phyloP scores from a whole-genome alignment of 2,113 vertebrate genomes.

The Natator depressus region DNA sequence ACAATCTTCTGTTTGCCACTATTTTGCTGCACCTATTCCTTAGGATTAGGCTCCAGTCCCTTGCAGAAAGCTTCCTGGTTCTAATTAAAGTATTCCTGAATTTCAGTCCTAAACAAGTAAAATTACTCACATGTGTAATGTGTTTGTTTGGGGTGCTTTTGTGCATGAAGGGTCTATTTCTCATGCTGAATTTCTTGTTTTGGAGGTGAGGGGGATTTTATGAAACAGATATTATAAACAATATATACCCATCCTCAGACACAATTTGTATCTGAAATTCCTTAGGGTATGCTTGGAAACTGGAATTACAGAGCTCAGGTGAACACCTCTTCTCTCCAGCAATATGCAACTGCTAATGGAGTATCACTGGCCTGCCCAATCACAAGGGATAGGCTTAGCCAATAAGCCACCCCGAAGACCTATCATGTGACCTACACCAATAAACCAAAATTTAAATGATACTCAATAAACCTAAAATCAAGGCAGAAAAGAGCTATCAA shows the following conservation, averaged over 20 bases:
- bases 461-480: not conserved
- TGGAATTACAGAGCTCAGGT: not conserved
- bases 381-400: not conserved
- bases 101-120: not conserved
- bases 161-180: not conserved
- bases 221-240: not conserved
- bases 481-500: not conserved
- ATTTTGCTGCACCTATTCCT: not conserved
- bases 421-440: not conserved
- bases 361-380: rapidly evolving
- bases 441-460: not conserved
- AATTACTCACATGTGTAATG: not conserved
- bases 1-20: not conserved
- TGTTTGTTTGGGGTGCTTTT: not conserved
- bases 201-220: not conserved
- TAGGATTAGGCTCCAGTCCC: rapidly evolving
- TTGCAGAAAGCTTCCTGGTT: not conserved
- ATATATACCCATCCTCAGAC: not conserved
- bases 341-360: rapidly evolving
- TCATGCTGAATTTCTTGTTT: not conserved
- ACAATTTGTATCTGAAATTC: not conserved
- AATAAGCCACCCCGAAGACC: not conserved
- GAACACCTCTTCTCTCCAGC: not conserved
- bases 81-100: not conserved
- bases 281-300: not conserved